A percentile compares a stretch with the other conserved stretches of the same genome.
These are phyloP conservation scores for Orthonyx spaldingii DNA, from an alignment of 2,113 vertebrate genomes.

Conservation along the genomic window DNA sequence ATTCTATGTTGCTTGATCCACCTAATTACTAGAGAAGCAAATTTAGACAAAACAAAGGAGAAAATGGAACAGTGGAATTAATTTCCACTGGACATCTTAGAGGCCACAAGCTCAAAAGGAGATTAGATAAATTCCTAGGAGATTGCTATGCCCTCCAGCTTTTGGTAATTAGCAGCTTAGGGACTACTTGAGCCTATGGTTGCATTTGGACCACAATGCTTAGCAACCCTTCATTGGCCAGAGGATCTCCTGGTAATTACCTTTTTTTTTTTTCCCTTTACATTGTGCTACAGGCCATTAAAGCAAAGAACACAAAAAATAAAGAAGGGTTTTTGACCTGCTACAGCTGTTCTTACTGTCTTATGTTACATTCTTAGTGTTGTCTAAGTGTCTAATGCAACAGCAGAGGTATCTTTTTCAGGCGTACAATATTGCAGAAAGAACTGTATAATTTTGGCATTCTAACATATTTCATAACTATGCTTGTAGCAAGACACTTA, in stretches of 20 bases:
- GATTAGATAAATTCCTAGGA: conserved; percentile 34
- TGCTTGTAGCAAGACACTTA: neutral
- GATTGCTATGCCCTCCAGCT: neutral
- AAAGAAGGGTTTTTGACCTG: neutral
- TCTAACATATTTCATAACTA: neutral
- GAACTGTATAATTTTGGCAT: neutral
- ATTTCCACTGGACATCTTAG: neutral
- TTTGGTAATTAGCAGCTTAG: conserved; percentile 22
- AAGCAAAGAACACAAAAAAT: neutral
- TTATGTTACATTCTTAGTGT: neutral
- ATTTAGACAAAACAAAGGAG: neutral
- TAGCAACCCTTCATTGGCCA: neutral
- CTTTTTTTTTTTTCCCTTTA: neutral
- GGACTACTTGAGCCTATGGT: neutral
- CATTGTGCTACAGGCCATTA: neutral
- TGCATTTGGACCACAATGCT: neutral
- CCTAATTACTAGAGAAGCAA: neutral
- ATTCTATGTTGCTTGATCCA: neutral
- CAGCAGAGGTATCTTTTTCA: neutral
- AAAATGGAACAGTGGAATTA: neutral
- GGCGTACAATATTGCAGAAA: neutral
- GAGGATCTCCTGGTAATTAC: neutral
- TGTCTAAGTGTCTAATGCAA: neutral
- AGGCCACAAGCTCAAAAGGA: neutral
- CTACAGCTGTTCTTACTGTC: neutral